Evolutionary conservation across 2,113 vertebrate genomes (phyloP).

Genomic region (Trichechus manatus): DNA sequence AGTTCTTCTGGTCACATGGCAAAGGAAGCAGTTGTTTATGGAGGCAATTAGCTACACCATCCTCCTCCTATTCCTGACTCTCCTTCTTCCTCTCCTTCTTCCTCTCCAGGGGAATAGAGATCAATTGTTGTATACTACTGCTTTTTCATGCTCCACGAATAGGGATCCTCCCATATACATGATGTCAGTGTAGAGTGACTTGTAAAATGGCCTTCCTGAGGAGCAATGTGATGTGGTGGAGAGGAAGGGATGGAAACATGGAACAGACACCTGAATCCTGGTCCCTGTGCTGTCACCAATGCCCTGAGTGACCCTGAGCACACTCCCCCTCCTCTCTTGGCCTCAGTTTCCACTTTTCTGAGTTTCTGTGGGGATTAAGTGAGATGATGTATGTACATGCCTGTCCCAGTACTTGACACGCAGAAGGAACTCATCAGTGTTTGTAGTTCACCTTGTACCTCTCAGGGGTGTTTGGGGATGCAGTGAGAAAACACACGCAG

Average conservation of each 20-base stretch:
- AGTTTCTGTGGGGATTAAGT: neutral
- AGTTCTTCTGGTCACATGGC: neutral
- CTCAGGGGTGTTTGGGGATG: neutral
- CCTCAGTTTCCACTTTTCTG: neutral
- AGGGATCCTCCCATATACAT: neutral
- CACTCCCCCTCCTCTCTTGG: neutral
- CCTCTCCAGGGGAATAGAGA: neutral
- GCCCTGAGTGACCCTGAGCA: neutral
- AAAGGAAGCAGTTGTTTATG: neutral
- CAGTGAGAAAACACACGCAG: neutral
- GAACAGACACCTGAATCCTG: neutral
- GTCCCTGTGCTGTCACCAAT: too few relatives aligned
- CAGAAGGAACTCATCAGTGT: neutral
- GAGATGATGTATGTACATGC: fast-evolving
- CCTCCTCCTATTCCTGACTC: neutral
- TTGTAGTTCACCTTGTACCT: neutral
- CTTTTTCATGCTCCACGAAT: neutral
- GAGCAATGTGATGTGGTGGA: neutral
- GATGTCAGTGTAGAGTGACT: neutral
- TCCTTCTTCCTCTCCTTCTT: neutral
- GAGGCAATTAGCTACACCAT: neutral
- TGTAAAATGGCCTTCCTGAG: neutral
- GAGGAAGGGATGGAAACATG: neutral
- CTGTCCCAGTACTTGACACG: neutral
- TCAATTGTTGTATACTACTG: neutral